Base-by-base conservation (phyloP, 2,888 invertebrate species). In the Conus canariensis region DNA sequence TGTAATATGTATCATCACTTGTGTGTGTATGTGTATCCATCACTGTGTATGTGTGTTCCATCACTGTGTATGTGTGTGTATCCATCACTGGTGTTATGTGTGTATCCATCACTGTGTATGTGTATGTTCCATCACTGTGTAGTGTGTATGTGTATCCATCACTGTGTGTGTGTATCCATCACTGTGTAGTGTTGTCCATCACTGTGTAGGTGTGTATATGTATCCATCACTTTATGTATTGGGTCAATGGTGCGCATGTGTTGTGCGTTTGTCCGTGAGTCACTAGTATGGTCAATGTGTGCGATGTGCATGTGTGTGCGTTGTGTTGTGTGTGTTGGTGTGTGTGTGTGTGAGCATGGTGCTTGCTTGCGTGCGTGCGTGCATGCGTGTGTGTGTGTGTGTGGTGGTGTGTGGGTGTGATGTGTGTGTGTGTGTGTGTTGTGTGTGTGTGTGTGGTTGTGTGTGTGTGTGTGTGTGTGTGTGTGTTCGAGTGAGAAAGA, bases 261-360 rank as follows among this genome's bases (percentile, higher is more conserved):
- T 70, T 70, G 70, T 70, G 70, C 19, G 70, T 70, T 12, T 70
- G 70, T 70, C 16, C 7, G 70, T 70, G 70, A 16, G n/a, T n/a
- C n/a, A n/a, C n/a, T n/a, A n/a, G n/a, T n/a, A n/a, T n/a, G n/a
- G 14, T 70, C 16, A 16, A 9, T 19, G 70, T 70, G 8, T 82
- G 80, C 25, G 80, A 1, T 82, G 80, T 82, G 80, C 22, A 19
- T 82, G 80, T 82, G 80, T 82, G 80, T 82, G 80, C 14, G 80
- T 82, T 10, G 1, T 10, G 8, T 10, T 82, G 80, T 82, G 80
- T 82, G 80, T 82, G 80, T 82, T 2, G 0, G 80, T 82, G 80
- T 82, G 77, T 25, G 80, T 30, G 80, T 12, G 80, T 12, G 30
- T 12, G 30, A 2, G 80, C 22, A 19, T 12, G 80, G 80, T 82